Base-by-base conservation (phyloP, 2,888 invertebrate species). In the Acronicta aceris region DNA sequence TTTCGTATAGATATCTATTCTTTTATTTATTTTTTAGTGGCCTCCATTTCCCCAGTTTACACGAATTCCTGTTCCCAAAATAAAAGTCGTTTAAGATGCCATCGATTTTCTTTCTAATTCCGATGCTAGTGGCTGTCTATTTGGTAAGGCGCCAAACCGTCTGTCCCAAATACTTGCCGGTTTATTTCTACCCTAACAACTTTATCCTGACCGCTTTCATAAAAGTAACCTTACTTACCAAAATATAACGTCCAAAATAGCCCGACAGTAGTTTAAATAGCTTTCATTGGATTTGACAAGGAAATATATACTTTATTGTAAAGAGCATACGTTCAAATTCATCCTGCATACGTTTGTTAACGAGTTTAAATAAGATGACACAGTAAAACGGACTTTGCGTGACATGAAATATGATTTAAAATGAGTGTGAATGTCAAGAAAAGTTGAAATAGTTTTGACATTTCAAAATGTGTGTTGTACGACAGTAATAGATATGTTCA, bases 101-200 rank as follows among this genome's bases (percentile, higher is more conserved):
- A 65, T 68, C 52, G 52, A 75, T 75, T 66, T 63, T 52, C 57
- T 63, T 67, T 74, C 60, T 80, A 80, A 77, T 76, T 78, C 65
- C 58, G 59, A 74, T 46, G 54, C 66, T 54, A 62, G 72, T 74
- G 48, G 58, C 63, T 67, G 76, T 72, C 76, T 69, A 70, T 86
- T 77, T 90, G 90, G 89, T 85, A 60, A 76, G 89, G 78, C 90
- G 90, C 91, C 91, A 90, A 88, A 82, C 88, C 56, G 90, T 90
- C 90, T 91, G 90, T 68, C 84, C 91, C 81, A 90, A 81, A 86
- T 89, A 82, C 81, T 67, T 65, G 61, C 49, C 70, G 62, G 71
- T 76, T 83, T 81, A 79, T 78, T 78, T 71, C 68, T 67, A 73
- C 50, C 52, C 65, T 56, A 65, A 59, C 64, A 50, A 51, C 62